Conservation (phyloP, 2,113 vertebrate species). For the Danionella cerebrum region DNA sequence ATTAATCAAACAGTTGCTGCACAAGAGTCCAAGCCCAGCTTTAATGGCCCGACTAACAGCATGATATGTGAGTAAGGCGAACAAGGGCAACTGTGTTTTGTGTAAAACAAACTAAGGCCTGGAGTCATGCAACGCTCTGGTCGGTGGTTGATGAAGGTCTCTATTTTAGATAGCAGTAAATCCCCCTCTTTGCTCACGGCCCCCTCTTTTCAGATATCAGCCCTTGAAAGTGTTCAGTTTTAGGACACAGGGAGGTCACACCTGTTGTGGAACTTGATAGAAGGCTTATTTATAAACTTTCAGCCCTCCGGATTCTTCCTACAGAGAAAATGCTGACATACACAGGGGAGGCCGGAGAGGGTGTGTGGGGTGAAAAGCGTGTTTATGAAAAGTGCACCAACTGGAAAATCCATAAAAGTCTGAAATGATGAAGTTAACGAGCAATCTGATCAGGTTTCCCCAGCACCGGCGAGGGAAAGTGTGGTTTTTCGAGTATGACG, state of each 20-base stretch:
- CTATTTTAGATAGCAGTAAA: constrained; percentile 37
- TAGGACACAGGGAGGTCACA: constrained; percentile 98
- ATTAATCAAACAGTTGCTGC: constrained; percentile 52
- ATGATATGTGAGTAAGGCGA: neutral
- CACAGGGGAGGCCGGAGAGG: constrained; percentile 62
- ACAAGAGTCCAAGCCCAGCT: constrained; percentile 32
- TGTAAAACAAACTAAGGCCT: constrained; percentile 32
- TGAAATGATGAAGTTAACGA: constrained; percentile 89
- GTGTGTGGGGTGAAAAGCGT: constrained; percentile 72
- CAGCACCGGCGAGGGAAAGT: constrained; percentile 15
- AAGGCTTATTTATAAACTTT: constrained; percentile 99
- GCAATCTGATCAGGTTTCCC: constrained; percentile 64
- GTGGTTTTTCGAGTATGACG: constrained; percentile 24
- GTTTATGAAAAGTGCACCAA: constrained; percentile 91
- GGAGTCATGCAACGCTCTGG: constrained; percentile 20
- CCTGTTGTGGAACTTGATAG: constrained; percentile 99
- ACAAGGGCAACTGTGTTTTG: constrained; percentile 16
- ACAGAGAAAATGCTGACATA: constrained; percentile 91
- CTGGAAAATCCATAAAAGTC: constrained; percentile 88
- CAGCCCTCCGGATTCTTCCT: constrained; percentile 92
- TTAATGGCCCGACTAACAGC: constrained; percentile 21
- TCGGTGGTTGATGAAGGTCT: constrained; percentile 37
- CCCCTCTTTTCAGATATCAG: constrained; percentile 40
- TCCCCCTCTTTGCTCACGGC: constrained; percentile 18
- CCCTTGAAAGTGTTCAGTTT: constrained; percentile 98